phyloP scores from a whole-genome alignment of 2,113 vertebrate species.

The Gorsachius goisagi region DNA sequence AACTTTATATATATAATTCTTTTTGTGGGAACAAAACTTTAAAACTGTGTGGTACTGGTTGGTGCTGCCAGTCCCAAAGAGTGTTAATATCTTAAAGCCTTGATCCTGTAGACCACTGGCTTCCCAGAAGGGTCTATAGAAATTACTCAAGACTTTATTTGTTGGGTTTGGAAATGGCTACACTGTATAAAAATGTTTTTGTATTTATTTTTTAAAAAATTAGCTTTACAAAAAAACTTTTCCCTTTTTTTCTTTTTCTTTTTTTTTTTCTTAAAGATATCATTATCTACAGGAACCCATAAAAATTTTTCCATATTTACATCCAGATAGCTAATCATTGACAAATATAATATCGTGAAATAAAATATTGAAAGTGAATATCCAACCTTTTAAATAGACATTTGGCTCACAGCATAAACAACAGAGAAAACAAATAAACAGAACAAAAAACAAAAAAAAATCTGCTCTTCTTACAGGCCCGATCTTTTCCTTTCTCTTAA shows the following conservation, averaged over 20 bases:
- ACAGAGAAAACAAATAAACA: constrained; percentile 59
- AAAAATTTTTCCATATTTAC: constrained; percentile 78
- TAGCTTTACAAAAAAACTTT: constrained; percentile 76
- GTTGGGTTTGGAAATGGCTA: constrained; percentile 51
- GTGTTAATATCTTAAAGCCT: constrained; percentile 9
- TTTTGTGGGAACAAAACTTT: constrained; percentile 8
- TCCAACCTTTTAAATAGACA: constrained; percentile 78
- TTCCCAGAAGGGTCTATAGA: not conserved
- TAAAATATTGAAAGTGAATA: constrained; percentile 78
- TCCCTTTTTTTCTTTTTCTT: not conserved
- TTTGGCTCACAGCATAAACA: constrained; percentile 81
- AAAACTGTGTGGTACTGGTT: constrained; percentile 1
- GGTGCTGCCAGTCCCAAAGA: not conserved
- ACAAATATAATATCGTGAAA: constrained; percentile 75
- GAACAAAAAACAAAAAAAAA: constrained; percentile 23
- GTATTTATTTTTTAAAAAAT: constrained; percentile 62
- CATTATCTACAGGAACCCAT: constrained; percentile 78
- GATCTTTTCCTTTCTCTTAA: constrained; percentile 1
- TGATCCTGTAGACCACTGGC: constrained; percentile 10
- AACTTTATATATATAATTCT: not conserved
- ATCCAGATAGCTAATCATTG: constrained; percentile 70
- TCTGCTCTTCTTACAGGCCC: constrained; percentile 19
- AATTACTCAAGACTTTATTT: constrained; percentile 16
- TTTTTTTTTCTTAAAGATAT: constrained; percentile 57
- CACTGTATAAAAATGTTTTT: constrained; percentile 72